Evolutionary conservation across 1,140 invertebrate genomes (phyloP), one percentile per base, ranked within the genome.

Genomic region (Ptiloglossa arizonensis): DNA sequence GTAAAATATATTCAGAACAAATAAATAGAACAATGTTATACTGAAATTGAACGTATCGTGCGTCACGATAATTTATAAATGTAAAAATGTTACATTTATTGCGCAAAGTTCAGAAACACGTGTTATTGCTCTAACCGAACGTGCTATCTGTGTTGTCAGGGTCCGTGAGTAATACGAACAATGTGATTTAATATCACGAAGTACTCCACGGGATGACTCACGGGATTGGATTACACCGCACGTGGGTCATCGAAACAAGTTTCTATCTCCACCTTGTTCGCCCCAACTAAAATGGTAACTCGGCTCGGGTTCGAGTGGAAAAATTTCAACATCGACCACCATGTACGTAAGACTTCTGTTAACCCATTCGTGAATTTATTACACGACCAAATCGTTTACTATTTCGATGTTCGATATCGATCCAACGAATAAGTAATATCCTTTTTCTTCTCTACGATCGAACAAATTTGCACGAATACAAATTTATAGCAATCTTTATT

Each of bases 131-230:
- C 24, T 8, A 9, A 27, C 8, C 2, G 5, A 56, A 1, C 5
- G 11, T 46, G 41, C 19, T 32, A 24, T 38, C 17, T 29, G 41
- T 22, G 11, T 62, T 48, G 46, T 27, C 56, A 35, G 15, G 2
- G 29, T 52, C 29, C n/a, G 29, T n/a, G 17, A 52, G 70, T 41
- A 73, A 64, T 50, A 59, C n/a, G 35, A 70, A 70, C 22, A 52
- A 29, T 52, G 13, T 17, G 24, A 66, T 73, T 73, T 54, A 41
- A 73, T 73, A 73, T 54, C 60, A 4, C 32, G 38, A 1, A 44
- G 35, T 17, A 73, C 50, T 66, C 29, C 38, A 19, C 17, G 15
- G 13, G 29, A 32, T 66, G 35, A 74, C 24, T 74, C 71, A 56
- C 11, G 62, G 27, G 27, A 56, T 74, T n/a, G n/a, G 15, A 35